These are phyloP conservation scores for Picathartes gymnocephalus DNA, from an alignment of 2,113 vertebrate species.

Conservation along the genomic window DNA sequence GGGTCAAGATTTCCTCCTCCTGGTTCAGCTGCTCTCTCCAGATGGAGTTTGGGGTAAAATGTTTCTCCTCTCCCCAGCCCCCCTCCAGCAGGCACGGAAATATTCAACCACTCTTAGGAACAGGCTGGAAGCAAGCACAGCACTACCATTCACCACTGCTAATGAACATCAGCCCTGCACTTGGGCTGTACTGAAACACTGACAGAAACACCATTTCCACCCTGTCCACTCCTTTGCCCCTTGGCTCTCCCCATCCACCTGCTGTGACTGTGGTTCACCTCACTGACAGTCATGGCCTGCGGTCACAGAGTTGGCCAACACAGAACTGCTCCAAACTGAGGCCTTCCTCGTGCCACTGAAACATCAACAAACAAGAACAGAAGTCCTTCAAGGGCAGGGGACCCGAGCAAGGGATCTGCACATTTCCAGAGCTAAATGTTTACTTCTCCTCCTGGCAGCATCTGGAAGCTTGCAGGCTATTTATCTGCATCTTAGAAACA, in stretches of 20 bases:
- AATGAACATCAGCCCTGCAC: fast-evolving
- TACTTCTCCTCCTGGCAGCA: neutral
- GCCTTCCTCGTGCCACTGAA: neutral
- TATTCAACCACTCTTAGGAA: neutral
- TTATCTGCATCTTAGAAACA: neutral
- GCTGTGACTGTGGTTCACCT: neutral
- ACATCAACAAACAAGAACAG: neutral
- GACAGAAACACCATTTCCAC: neutral
- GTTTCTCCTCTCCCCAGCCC: neutral
- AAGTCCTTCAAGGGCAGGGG: neutral
- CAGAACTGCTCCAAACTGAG: neutral
- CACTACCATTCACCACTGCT: neutral
- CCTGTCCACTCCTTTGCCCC: neutral
- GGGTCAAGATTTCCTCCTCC: neutral
- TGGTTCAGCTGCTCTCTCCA: neutral
- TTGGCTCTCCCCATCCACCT: neutral
- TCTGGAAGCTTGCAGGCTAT: neutral
- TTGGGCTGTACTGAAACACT: neutral
- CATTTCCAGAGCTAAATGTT: neutral
- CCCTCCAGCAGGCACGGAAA: neutral
- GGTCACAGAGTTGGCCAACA: neutral
- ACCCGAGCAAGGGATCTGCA: neutral
- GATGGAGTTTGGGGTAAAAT: neutral
- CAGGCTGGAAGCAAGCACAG: neutral
- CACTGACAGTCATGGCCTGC: neutral